A percentile compares a stretch with the other conserved stretches of the same genome.
These are phyloP conservation scores for Tenualosa thibaudeaui DNA, from an alignment of 2,797 vertebrate species.

Conservation along the genomic window DNA sequence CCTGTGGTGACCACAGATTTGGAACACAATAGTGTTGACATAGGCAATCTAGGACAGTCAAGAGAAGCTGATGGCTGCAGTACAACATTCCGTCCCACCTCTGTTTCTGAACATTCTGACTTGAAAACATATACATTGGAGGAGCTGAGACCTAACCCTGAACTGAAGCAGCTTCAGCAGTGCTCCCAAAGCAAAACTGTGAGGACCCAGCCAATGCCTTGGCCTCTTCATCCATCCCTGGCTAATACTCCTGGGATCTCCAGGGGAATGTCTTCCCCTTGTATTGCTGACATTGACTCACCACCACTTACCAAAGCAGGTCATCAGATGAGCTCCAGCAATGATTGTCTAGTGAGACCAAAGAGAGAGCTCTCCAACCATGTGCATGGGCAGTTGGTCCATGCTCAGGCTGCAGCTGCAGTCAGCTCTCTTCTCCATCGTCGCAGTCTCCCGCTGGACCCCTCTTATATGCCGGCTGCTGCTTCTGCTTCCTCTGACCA, in stretches of 20 bases:
- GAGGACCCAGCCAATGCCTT: constrained; percentile 43
- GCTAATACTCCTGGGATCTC: constrained; percentile 37
- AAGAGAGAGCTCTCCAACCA: constrained; percentile 49
- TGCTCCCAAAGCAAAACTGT: constrained; percentile 28
- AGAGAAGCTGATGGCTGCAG: constrained; percentile 45
- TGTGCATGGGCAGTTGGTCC: constrained; percentile 58
- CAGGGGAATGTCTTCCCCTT: constrained; percentile 47
- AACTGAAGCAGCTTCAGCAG: background rate
- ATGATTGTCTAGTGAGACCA: constrained; percentile 33
- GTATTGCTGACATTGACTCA: constrained; percentile 35
- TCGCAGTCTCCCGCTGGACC: constrained; percentile 39
- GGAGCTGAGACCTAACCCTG: background rate
- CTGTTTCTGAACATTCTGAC: constrained; percentile 26
- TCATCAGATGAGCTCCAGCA: constrained; percentile 42
- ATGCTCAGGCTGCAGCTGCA: constrained; percentile 54
- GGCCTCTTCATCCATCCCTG: constrained; percentile 36
- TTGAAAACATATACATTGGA: background rate
- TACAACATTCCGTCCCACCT: constrained; percentile 21
- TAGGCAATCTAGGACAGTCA: constrained; percentile 45
- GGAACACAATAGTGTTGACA: constrained; percentile 33
- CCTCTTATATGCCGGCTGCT: background rate
- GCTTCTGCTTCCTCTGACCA: background rate
- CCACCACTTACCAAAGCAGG: background rate
- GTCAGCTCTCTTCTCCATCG: constrained; percentile 12
- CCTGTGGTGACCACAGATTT: constrained; percentile 5